phyloP scores from a whole-genome alignment of 1,140 invertebrate species.

The Calephelis nemesis region DNA sequence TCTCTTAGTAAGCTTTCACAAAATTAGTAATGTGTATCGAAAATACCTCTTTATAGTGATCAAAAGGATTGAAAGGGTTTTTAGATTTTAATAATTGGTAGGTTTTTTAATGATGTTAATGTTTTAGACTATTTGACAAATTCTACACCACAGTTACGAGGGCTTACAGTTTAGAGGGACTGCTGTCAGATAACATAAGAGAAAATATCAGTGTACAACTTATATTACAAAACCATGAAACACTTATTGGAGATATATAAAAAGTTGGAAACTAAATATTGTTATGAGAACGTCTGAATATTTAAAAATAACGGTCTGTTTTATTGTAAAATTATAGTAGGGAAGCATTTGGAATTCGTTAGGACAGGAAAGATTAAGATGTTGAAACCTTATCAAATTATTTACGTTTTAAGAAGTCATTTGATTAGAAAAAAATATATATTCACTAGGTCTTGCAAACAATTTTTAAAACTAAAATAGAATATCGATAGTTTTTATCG shows the following conservation, averaged over 20 bases:
- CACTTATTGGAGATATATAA: constrained; percentile 30
- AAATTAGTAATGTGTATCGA: constrained; percentile 55
- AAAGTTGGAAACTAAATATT: constrained; percentile 30
- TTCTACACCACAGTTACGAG: constrained; percentile 50
- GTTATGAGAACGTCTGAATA: constrained; percentile 29
- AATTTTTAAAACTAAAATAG: too few species aligned
- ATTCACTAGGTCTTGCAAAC: too few species aligned
- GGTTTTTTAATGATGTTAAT: constrained; percentile 74
- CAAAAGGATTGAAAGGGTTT: constrained; percentile 71
- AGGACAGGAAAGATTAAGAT: background rate
- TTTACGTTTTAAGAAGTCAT: too few species aligned
- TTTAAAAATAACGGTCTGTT: constrained; percentile 18
- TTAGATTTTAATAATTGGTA: constrained; percentile 74
- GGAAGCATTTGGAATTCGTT: background rate
- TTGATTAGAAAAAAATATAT: too few species aligned
- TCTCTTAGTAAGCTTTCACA: constrained; percentile 51
- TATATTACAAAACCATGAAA: constrained; percentile 16
- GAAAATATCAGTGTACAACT: constrained; percentile 8
- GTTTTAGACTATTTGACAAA: constrained; percentile 73
- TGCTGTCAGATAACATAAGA: constrained; percentile 1
- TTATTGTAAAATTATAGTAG: constrained; percentile 11
- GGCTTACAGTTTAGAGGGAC: constrained; percentile 22
- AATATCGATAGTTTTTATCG: too few species aligned
- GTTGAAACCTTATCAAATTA: too few species aligned
- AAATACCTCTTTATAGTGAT: constrained; percentile 77